Percentiles rank a stretch among this genome's conserved stretches.
Conservation (phyloP, 2,797 vertebrate species). For the Megalops cyprinoides region DNA sequence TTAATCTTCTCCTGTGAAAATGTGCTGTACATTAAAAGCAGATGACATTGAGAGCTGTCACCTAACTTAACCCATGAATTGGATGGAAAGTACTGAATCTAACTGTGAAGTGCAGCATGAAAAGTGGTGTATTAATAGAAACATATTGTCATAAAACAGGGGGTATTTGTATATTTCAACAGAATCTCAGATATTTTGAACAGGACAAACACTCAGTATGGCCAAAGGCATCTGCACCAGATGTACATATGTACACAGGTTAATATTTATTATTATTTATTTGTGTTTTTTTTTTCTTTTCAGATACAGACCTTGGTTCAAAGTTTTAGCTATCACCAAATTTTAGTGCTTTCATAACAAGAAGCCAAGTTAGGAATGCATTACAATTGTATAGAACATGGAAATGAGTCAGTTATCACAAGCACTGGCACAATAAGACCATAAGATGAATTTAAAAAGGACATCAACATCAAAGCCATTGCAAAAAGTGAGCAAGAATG, state of each 20-base stretch:
- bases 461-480: conserved; percentile 7
- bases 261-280: too few relatives aligned
- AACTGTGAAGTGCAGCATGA: too few relatives aligned
- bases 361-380: neutral
- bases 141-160: too few relatives aligned
- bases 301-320: neutral
- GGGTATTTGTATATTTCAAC: too few relatives aligned
- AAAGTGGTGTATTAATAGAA: too few relatives aligned
- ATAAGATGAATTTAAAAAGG: neutral
- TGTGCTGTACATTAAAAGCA: too few relatives aligned
- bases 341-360: neutral
- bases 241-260: neutral
- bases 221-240: neutral
- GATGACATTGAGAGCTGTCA: too few relatives aligned
- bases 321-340: neutral
- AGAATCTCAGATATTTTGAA: neutral
- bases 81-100: too few relatives aligned
- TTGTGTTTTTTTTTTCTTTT: too few relatives aligned
- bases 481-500: neutral
- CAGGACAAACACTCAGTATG: neutral
- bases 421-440: neutral
- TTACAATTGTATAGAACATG: neutral
- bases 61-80: too few relatives aligned
- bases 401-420: neutral
- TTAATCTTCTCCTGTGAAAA: too few relatives aligned